Evolutionary conservation across 1,140 invertebrate species (phyloP).

Genomic region (Wasmannia auropunctata): DNA sequence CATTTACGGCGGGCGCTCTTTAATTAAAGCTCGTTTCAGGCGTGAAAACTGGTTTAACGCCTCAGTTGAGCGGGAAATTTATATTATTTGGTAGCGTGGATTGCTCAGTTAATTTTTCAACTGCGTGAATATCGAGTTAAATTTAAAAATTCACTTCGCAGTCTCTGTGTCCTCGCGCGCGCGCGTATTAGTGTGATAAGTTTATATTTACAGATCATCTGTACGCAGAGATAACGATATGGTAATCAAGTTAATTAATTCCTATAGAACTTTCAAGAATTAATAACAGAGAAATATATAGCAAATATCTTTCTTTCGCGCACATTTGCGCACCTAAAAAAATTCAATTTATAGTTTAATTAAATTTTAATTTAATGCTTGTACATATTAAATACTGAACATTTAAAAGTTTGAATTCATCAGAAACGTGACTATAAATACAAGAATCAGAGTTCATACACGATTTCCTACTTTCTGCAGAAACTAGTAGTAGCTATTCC

Average conservation of each 20-base stretch:
- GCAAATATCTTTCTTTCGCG: background rate
- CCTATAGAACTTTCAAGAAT: background rate
- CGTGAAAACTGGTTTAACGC: slow-evolving; percentile 60
- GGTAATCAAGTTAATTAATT: background rate
- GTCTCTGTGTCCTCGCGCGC: background rate
- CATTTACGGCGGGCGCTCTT: slow-evolving; percentile 48
- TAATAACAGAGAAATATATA: background rate
- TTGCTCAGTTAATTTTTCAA: slow-evolving; percentile 47
- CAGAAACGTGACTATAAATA: background rate
- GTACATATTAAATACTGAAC: too few species aligned
- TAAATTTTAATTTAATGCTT: background rate
- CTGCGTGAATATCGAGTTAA: slow-evolving; percentile 44
- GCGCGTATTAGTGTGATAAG: background rate
- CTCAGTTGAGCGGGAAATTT: slow-evolving; percentile 57
- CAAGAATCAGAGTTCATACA: background rate
- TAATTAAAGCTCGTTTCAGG: slow-evolving; percentile 59
- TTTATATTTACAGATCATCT: background rate
- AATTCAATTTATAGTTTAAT: background rate
- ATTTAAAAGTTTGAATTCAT: too few species aligned
- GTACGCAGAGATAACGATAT: background rate
- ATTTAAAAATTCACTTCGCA: slow-evolving; percentile 44
- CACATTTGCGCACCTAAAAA: background rate
- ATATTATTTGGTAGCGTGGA: slow-evolving; percentile 44
- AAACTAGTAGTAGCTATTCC: background rate
- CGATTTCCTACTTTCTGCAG: background rate